These are phyloP conservation scores for Rhinoraja longicauda DNA, from an alignment of 2,797 vertebrate genomes.

Conservation along the genomic window DNA sequence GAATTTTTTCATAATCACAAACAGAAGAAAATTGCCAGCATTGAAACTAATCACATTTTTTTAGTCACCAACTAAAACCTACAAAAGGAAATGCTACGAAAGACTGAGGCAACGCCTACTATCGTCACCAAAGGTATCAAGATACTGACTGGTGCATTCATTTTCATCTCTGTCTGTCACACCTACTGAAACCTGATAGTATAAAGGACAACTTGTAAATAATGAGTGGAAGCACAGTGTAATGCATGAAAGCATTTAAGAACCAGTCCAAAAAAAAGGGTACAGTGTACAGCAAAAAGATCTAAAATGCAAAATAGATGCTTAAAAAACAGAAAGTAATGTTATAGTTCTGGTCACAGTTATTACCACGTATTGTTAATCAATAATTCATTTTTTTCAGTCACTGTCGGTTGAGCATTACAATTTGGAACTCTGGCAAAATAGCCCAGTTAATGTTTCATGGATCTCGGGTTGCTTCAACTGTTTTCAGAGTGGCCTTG, in stretches of 20 bases:
- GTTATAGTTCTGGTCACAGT: neutral
- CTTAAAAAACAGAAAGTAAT: neutral
- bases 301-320: neutral
- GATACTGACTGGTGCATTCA: slow-evolving; percentile 20
- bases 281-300: neutral
- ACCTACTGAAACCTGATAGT: slow-evolving; percentile 5
- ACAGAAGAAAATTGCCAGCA: neutral
- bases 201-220: slow-evolving; percentile 2
- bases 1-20: slow-evolving; percentile 69
- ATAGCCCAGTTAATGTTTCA: slow-evolving; percentile 53
- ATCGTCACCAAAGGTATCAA: slow-evolving; percentile 31
- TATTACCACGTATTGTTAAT: slow-evolving; percentile 44
- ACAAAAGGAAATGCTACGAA: neutral
- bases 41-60: neutral
- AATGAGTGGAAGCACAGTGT: neutral
- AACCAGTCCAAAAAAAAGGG: neutral
- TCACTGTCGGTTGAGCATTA: slow-evolving; percentile 45
- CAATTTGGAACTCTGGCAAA: slow-evolving; percentile 61
- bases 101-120: slow-evolving; percentile 5
- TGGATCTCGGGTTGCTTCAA: slow-evolving; percentile 75
- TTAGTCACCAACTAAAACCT: neutral
- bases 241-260: neutral
- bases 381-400: slow-evolving; percentile 53
- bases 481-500: slow-evolving; percentile 67
- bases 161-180: neutral